These are phyloP conservation scores for Microcebus tavaratra DNA, from an alignment of 2,113 vertebrate species.

Conservation along the genomic window DNA sequence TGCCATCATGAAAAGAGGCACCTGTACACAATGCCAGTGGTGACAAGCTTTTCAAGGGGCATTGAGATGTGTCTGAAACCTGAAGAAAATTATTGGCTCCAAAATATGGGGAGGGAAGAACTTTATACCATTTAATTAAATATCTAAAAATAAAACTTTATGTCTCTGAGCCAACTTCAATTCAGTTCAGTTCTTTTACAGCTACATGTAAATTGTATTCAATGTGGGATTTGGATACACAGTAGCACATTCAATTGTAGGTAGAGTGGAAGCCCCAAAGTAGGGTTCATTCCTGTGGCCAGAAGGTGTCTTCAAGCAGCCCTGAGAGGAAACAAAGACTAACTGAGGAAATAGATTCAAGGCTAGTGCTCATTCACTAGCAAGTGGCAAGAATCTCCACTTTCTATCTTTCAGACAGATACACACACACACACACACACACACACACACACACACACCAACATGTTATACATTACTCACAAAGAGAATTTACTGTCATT, in stretches of 20 bases:
- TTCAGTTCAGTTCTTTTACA: not conserved
- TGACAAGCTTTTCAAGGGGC: not conserved
- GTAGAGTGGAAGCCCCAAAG: not conserved
- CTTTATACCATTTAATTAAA: not conserved
- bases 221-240: not conserved
- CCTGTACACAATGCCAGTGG: not conserved
- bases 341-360: not conserved
- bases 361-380: not conserved
- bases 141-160: not conserved
- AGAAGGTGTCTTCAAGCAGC: not conserved
- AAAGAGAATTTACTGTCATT: not conserved
- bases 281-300: not conserved
- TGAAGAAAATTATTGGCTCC: not conserved
- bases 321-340: not conserved
- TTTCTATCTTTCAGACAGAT: not conserved
- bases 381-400: not conserved
- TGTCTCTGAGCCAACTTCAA: not conserved
- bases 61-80: not conserved
- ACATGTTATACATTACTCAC: not conserved
- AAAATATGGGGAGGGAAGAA: not conserved
- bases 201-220: not conserved
- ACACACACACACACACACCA: not conserved
- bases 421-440: not conserved
- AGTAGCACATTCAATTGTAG: not conserved
- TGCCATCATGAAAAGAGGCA: not conserved